Percentiles rank a stretch among this genome's conserved stretches.
Conservation (phyloP, 1,140 invertebrate species). For the Eupeodes corollae region DNA sequence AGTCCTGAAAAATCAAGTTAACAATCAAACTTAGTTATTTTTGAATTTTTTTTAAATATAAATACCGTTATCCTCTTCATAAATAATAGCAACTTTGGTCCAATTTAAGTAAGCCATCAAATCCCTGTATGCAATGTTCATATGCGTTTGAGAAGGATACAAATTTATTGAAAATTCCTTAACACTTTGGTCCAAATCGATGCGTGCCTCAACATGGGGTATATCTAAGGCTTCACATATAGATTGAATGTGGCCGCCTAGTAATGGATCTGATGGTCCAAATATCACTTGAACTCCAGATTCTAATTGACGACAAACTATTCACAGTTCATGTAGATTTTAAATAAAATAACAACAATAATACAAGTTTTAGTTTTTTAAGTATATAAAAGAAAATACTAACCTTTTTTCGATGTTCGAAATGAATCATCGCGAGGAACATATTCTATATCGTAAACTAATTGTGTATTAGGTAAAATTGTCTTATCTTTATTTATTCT, state of each 20-base stretch:
- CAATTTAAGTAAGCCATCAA: conserved; percentile 82
- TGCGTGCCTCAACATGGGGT: conserved; percentile 72
- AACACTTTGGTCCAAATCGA: conserved; percentile 53
- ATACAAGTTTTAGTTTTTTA: no score
- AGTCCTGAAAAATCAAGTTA: conserved; percentile 51
- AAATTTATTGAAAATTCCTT: conserved; percentile 83
- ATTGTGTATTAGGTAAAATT: conserved; percentile 67
- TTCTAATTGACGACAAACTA: conserved; percentile 80
- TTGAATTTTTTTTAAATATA: conserved; percentile 2
- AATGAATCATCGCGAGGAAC: conserved; percentile 72
- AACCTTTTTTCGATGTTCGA: conserved; percentile 78
- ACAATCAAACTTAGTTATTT: conserved; percentile 8
- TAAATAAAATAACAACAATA: no score
- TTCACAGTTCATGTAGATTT: no score
- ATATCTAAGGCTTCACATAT: conserved; percentile 81
- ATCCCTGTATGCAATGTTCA: conserved; percentile 77
- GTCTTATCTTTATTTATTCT: conserved; percentile 74
- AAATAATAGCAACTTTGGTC: conserved; percentile 86
- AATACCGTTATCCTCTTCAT: conserved; percentile 56
- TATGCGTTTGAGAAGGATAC: conserved; percentile 70
- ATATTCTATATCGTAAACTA: conserved; percentile 82
- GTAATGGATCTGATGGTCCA: conserved; percentile 68
- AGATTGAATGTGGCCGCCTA: conserved; percentile 77
- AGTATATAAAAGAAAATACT: neutral
- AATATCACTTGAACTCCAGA: conserved; percentile 80